Percentiles rank a stretch among this genome's conserved stretches.
phyloP scores from a whole-genome alignment of 1,140 invertebrate species.

The Parasteatoda tepidariorum region DNA sequence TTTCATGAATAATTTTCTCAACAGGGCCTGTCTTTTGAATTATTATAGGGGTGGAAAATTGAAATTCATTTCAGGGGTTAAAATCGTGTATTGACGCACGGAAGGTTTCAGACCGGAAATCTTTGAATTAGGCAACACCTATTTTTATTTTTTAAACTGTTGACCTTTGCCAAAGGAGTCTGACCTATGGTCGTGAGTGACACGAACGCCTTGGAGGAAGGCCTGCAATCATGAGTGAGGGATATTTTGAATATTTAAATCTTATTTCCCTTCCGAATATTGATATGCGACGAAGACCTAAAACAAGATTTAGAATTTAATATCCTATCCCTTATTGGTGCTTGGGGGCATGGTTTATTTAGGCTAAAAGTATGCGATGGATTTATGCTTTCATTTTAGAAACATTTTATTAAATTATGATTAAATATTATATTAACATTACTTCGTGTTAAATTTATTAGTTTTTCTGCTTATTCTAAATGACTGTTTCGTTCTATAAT shows the following conservation, averaged over 20 bases:
- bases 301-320: neutral
- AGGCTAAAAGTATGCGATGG: no score
- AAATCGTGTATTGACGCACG: neutral
- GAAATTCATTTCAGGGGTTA: neutral
- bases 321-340: no score
- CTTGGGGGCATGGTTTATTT: no score
- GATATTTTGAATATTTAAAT: no score
- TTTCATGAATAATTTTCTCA: neutral
- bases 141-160: constrained; percentile 4
- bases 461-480: no score
- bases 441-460: no score
- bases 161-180: constrained; percentile 22
- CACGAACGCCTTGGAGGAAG: constrained; percentile 14
- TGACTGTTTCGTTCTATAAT: no score
- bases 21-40: neutral
- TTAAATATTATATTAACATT: no score
- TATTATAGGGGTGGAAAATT: neutral
- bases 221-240: neutral
- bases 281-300: neutral
- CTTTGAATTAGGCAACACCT: neutral
- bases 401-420: neutral
- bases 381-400: neutral
- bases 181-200: constrained; percentile 14
- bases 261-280: neutral
- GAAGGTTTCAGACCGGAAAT: constrained; percentile 9